Evolutionary conservation across 2,797 vertebrate species (phyloP), one percentile per base, ranked within the genome.

Genomic region (Chiropotes sagulatus): DNA sequence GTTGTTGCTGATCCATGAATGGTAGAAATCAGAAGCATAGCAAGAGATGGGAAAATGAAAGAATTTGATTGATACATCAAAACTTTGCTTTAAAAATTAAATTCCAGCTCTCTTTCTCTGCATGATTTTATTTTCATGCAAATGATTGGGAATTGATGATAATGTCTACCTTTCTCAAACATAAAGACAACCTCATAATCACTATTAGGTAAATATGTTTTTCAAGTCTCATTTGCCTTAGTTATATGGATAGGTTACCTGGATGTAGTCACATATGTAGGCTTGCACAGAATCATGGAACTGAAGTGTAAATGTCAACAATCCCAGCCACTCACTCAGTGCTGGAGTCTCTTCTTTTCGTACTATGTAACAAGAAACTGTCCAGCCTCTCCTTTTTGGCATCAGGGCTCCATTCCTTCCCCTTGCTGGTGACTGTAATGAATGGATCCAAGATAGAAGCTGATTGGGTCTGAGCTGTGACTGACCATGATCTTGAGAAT

Each of bases 41-140:
- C 24, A 79, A 76, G 22, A 54, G 28, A 3, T 92, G 64, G 39
- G n/a, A 57, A 22, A 93, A 93, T 84, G 44, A n/a, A 72, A 17
- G n/a, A n/a, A 48, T 72, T 72, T 79, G 33, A 83, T n/a, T 17
- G 64, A 48, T 30, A 46, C 6, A 20, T 57, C 20, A 73, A 83
- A 94, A 36, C 12, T 93, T 26, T 61, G 33, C 67, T 93, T 87
- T 82, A 58, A 92, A 90, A 91, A 82, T 64, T 46, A 76, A 79
- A 80, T n/a, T 48, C 78, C 41, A 78, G 13, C 11, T 2, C n/a
- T 90, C 30, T 36, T 64, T 73, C 64, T 72, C 70, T 92, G 54
- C 24, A 26, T 84, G 75, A 73, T 64, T 87, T 39, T 84, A n/a
- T 26, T 92, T 90, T 44, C 12, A 44, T 90, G 30, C 36, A 82